Conservation (phyloP, 2,113 vertebrate species). For the Rhagologus leucostigma region DNA sequence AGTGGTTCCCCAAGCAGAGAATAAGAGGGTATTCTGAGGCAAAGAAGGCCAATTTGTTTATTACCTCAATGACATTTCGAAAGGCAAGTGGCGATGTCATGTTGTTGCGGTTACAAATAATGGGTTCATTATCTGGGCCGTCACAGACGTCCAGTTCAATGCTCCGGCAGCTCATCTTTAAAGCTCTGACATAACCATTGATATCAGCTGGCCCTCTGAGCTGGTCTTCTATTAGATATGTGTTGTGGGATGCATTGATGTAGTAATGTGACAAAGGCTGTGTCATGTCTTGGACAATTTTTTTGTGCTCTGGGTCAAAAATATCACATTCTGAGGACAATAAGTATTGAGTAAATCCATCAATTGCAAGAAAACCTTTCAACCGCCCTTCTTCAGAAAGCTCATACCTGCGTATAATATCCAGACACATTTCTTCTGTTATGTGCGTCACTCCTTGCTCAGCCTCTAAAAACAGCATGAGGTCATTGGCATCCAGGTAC, state of each 20-base stretch:
- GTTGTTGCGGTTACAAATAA: conserved; percentile 89
- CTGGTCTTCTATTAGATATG: conserved; percentile 93
- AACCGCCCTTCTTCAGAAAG: conserved; percentile 86
- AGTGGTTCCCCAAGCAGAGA: conserved; percentile 90
- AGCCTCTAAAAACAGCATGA: conserved; percentile 92
- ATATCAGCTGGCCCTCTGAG: conserved; percentile 89
- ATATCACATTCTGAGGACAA: conserved; percentile 93
- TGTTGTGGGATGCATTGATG: conserved; percentile 93
- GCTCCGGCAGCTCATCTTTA: conserved; percentile 90
- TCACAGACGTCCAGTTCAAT: conserved; percentile 93
- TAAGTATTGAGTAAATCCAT: conserved; percentile 93
- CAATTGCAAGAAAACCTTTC: conserved; percentile 88
- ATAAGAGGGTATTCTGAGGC: conserved; percentile 91
- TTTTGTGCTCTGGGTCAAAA: conserved; percentile 91
- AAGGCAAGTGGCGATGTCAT: conserved; percentile 79
- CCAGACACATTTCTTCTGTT: conserved; percentile 89
- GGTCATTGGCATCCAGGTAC: conserved; percentile 91
- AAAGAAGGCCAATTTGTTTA: conserved; percentile 91
- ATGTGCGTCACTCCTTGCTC: conserved; percentile 91
- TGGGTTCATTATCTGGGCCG: conserved; percentile 88
- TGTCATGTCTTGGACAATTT: conserved; percentile 93
- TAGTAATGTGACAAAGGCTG: conserved; percentile 96
- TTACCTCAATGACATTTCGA: conserved; percentile 86
- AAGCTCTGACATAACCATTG: conserved; percentile 85
- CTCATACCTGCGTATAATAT: conserved; percentile 88